These are phyloP conservation scores for Centropus unirufus DNA, from an alignment of 2,113 vertebrate species.

Conservation along the genomic window DNA sequence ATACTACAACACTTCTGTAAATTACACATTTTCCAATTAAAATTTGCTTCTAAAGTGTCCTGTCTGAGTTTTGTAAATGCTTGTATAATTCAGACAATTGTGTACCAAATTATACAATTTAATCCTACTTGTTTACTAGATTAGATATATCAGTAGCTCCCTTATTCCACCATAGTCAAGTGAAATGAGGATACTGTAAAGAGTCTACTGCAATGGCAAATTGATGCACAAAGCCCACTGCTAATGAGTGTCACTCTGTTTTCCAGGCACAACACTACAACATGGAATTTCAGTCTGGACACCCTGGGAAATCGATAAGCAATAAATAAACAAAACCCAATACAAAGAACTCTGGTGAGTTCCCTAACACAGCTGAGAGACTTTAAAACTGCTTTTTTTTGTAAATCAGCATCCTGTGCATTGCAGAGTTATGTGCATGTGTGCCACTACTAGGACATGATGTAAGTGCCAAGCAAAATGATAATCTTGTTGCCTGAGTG, in stretches of 20 bases:
- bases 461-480: not conserved
- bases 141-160: not conserved
- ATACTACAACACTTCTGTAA: not conserved
- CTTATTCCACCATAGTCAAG: not conserved
- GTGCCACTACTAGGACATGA: not conserved
- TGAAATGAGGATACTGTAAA: not conserved
- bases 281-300: not conserved
- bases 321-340: not conserved
- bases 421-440: not conserved
- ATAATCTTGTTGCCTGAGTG: not conserved
- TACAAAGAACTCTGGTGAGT: not conserved
- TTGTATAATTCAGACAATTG: not conserved
- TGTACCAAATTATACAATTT: not conserved
- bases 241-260: not conserved
- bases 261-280: not conserved
- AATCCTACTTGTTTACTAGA: not conserved
- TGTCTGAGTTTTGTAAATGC: not conserved
- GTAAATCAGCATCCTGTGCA: not conserved
- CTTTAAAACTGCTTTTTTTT: not conserved
- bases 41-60: not conserved
- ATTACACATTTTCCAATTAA: not conserved
- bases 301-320: not conserved
- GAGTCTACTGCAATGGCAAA: not conserved
- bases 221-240: not conserved
- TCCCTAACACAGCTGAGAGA: not conserved